Evolutionary conservation across 2,113 vertebrate species (phyloP).

Genomic region (Pterocles gutturalis): DNA sequence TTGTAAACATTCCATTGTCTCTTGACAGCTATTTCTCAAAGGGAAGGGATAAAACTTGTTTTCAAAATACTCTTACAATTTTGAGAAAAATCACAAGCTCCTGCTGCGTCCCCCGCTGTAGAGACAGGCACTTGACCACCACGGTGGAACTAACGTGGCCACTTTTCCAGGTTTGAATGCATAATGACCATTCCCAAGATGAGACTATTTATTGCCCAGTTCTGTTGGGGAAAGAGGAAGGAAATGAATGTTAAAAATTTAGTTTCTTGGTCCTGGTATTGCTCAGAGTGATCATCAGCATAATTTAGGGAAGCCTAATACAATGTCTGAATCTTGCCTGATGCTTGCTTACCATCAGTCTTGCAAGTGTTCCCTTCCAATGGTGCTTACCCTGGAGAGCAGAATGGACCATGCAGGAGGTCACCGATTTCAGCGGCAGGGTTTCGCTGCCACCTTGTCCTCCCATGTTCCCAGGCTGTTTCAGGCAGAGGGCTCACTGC

Average conservation of each 20-base stretch:
- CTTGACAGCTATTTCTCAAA: neutral
- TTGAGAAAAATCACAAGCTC: neutral
- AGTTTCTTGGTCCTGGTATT: neutral
- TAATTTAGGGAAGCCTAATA: neutral
- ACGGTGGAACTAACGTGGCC: neutral
- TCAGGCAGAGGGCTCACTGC: neutral
- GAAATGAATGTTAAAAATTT: neutral
- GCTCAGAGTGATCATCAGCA: neutral
- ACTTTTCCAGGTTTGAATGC: neutral
- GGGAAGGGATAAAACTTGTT: neutral
- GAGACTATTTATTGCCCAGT: neutral
- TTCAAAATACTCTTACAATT: neutral
- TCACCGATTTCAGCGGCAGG: neutral
- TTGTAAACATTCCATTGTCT: neutral
- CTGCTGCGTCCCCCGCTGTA: neutral
- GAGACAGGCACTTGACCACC: neutral
- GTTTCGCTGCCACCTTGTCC: neutral
- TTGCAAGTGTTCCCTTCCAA: neutral
- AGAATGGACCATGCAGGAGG: neutral
- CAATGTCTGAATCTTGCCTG: neutral
- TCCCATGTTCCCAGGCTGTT: neutral
- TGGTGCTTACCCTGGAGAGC: accelerated
- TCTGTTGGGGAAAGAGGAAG: neutral
- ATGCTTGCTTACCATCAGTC: neutral
- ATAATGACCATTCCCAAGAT: neutral